Percentiles rank a stretch among this genome's conserved stretches.
phyloP scores from a whole-genome alignment of 2,888 invertebrate species.

The Boloria euphrosyne region DNA sequence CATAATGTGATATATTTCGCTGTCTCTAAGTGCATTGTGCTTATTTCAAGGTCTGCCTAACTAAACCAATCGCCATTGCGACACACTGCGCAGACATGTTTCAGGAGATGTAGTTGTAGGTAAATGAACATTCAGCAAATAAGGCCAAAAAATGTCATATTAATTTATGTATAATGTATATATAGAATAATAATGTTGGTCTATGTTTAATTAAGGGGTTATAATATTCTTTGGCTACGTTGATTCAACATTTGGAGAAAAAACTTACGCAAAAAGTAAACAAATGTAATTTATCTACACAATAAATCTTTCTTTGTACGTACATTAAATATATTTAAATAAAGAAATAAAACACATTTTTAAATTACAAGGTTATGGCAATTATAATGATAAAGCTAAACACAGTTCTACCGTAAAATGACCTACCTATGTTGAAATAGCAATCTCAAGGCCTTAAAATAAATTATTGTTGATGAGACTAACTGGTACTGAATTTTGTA shows the following conservation, averaged over 20 bases:
- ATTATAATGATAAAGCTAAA: background rate
- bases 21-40: slow-evolving; percentile 24
- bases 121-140: background rate
- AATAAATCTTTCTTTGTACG: too few relatives aligned
- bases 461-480: background rate
- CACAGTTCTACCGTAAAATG: slow-evolving; percentile 1
- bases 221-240: too few relatives aligned
- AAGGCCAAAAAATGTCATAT: background rate
- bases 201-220: too few relatives aligned
- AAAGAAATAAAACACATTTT: background rate
- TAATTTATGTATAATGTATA: too few relatives aligned
- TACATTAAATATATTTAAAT: too few relatives aligned
- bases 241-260: too few relatives aligned
- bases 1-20: background rate
- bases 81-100: slow-evolving; percentile 15
- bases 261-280: too few relatives aligned
- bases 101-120: slow-evolving; percentile 4
- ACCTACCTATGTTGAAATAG: slow-evolving; percentile 6
- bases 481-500: background rate
- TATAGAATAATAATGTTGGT: too few relatives aligned
- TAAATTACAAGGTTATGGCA: background rate
- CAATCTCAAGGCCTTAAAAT: slow-evolving; percentile 1
- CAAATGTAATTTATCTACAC: too few relatives aligned
- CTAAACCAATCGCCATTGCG: slow-evolving; percentile 14
- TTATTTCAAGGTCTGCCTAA: slow-evolving; percentile 21